A percentile compares a stretch with the other conserved stretches of the same genome.
Evolutionary conservation across 1,140 invertebrate species (phyloP).

Genomic region (Ceratina calcarata): DNA sequence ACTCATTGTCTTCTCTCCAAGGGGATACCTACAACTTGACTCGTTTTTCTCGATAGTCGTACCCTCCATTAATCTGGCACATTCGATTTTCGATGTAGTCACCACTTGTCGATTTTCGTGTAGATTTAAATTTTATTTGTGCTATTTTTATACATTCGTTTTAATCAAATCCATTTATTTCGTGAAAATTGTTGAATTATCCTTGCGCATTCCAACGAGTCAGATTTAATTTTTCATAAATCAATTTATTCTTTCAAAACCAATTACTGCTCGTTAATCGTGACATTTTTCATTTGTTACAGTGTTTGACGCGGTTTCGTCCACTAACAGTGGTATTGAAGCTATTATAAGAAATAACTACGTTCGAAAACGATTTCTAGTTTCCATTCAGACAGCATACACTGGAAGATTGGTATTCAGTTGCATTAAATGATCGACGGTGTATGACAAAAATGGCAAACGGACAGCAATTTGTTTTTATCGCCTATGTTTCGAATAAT

Average conservation of each 20-base stretch:
- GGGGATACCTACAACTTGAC: neutral
- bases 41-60: neutral
- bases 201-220: too few relatives aligned
- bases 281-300: too few relatives aligned
- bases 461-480: neutral
- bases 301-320: too few relatives aligned
- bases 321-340: neutral
- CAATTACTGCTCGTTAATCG: too few relatives aligned
- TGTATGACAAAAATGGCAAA: neutral
- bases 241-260: too few relatives aligned
- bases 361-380: neutral
- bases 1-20: constrained; percentile 21
- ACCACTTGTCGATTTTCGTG: too few relatives aligned
- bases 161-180: too few relatives aligned
- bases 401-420: neutral
- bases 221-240: too few relatives aligned
- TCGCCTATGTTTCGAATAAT: constrained; percentile 1
- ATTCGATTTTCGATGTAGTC: too few relatives aligned
- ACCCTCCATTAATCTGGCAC: neutral
- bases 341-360: neutral
- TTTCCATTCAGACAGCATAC: neutral
- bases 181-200: too few relatives aligned
- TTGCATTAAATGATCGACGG: neutral
- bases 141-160: too few relatives aligned
- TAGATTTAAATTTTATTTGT: too few relatives aligned